A percentile compares a stretch with the other conserved stretches of the same genome.
Conservation (phyloP, 2,888 invertebrate genomes). For the Apamea crenata region DNA sequence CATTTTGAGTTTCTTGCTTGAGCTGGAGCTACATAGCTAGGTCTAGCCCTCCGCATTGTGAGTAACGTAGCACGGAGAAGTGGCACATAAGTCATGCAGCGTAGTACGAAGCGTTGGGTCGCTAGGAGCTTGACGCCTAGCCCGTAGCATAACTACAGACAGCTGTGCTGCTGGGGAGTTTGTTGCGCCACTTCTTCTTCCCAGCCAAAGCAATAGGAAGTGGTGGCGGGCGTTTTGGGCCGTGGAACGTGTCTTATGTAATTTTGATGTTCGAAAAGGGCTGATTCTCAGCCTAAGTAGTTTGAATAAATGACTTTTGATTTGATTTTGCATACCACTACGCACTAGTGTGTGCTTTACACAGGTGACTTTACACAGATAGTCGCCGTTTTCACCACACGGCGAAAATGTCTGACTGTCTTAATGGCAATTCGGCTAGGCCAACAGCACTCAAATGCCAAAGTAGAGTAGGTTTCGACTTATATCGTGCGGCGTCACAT, state of each 20-base stretch:
- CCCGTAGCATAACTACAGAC: not conserved
- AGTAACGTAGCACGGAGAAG: not conserved
- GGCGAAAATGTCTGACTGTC: not conserved
- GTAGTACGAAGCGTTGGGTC: not conserved
- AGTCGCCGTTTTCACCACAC: not conserved
- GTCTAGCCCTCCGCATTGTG: not conserved
- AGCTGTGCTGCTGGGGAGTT: too few species aligned
- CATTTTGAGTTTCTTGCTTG: not conserved
- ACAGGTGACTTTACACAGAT: too few species aligned
- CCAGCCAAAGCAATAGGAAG: too few species aligned
- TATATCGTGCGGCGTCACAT: too few species aligned
- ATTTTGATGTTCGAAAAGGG: too few species aligned
- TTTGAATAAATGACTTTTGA: too few species aligned
- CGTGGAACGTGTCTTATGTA: too few species aligned
- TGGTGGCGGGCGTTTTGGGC: too few species aligned
- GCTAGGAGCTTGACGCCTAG: not conserved
- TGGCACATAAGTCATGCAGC: not conserved
- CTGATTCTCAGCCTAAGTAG: too few species aligned
- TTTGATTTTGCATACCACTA: not conserved
- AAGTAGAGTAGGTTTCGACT: not conserved
- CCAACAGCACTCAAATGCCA: too few species aligned
- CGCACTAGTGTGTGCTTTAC: not conserved
- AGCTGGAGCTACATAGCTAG: too few species aligned
- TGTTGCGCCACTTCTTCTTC: too few species aligned
- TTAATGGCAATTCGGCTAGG: not conserved